Evolutionary conservation across 2,888 invertebrate genomes (phyloP), one percentile per base, ranked within the genome.

Genomic region (Mythimna pallens): DNA sequence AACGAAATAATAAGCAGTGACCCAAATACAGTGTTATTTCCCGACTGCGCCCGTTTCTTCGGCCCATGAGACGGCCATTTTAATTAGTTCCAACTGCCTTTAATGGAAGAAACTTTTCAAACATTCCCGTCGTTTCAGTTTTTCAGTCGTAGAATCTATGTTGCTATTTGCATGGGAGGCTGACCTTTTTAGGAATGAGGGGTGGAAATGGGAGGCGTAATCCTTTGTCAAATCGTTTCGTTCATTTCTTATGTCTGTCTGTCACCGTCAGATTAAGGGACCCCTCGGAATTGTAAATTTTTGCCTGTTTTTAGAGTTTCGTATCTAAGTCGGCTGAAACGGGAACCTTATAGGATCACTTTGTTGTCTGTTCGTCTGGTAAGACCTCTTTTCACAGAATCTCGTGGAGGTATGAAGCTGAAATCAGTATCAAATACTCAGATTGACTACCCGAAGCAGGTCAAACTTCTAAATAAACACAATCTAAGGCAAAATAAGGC

Each of bases 41-140:
- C 57, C 66, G 47, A 58, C 71, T 71, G 67, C 47, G 20, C 67
- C 14, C 61, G 30, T 81, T 81, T 72, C 77, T 76, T 63, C 40
- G n/a, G 58, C 67, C 72, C 80, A 62, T 22, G 81, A 80, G 76
- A 68, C 81, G 58, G 47, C 61, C 58, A 65, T 80, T 80, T 76
- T 80, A 80, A 80, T 80, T 80, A 80, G 67, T 71, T 68, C 52
- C 59, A 43, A 67, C 76, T 68, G 81, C 65, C 59, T 65, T 55
- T 80, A 80, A 76, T 71, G 76, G 76, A 20, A 22, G 30, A 67
- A 76, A 81, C 58, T 72, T 81, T 61, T 34, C 55, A 40, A 78
- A 54, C 76, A 65, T 68, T 70, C 47, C 20, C 14, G 6, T 40
- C 43, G 65, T 63, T 75, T 30, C 76, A 22, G 62, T 58, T 80